Conservation (phyloP, 2,888 invertebrate species). For the Molanna angustata region DNA sequence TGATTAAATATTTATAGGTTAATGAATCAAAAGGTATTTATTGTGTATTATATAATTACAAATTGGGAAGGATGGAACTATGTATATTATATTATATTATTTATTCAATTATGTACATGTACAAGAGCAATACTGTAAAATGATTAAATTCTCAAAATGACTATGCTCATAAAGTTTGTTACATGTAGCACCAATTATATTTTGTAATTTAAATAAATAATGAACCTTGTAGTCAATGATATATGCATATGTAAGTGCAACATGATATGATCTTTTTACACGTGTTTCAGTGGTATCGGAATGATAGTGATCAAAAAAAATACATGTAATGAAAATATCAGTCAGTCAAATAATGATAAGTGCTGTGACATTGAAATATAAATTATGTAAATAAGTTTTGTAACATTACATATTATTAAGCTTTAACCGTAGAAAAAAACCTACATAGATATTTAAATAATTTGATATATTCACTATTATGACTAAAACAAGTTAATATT, state of each 20-base stretch:
- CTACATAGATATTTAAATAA: constrained; percentile 14
- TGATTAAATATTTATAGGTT: too few species aligned
- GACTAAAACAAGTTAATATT: constrained; percentile 18
- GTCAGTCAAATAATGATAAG: not conserved
- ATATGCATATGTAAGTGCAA: too few species aligned
- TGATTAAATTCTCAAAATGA: too few species aligned
- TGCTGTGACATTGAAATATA: not conserved
- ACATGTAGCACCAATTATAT: constrained; percentile 10
- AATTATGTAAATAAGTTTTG: not conserved
- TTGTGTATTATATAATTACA: too few species aligned
- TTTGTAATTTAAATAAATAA: not conserved
- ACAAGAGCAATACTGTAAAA: too few species aligned
- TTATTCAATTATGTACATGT: too few species aligned
- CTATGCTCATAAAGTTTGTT: too few species aligned
- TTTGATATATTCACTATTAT: constrained; percentile 6
- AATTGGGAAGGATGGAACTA: too few species aligned
- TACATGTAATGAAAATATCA: not conserved
- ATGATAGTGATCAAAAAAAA: not conserved
- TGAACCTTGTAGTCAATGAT: too few species aligned
- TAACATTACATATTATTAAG: constrained; percentile 15
- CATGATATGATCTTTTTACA: not conserved
- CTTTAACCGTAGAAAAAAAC: constrained; percentile 21
- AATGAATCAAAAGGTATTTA: too few species aligned
- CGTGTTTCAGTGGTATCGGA: not conserved
- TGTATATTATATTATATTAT: too few species aligned